Percentiles rank a stretch among this genome's conserved stretches.
These are phyloP conservation scores for Saturnia pavonia DNA, from an alignment of 2,888 invertebrate genomes.

Conservation along the genomic window DNA sequence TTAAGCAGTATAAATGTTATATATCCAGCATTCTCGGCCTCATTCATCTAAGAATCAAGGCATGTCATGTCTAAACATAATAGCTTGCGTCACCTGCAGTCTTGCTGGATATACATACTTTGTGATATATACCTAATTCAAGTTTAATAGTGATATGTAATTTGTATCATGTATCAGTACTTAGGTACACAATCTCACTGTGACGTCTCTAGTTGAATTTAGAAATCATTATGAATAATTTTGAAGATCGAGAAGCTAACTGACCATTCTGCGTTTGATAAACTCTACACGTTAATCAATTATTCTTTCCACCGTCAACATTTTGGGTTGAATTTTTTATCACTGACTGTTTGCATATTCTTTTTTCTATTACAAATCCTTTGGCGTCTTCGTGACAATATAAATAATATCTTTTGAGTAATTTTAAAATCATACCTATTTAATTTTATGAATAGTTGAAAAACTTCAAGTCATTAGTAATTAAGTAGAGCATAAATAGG, in stretches of 20 bases:
- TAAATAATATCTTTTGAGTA: neutral
- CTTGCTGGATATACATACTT: neutral
- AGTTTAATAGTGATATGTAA: neutral
- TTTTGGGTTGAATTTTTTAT: too few species aligned
- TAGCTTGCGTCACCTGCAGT: neutral
- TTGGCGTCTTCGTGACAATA: neutral
- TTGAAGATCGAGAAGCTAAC: too few species aligned
- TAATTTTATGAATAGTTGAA: too few species aligned
- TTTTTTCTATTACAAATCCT: neutral
- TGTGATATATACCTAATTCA: neutral
- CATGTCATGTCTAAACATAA: constrained; percentile 4
- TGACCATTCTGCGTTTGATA: too few species aligned
- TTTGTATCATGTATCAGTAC: neutral
- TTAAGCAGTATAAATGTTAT: neutral
- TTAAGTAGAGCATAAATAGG: too few species aligned
- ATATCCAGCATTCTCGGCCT: neutral
- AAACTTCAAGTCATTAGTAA: too few species aligned
- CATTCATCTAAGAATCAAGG: neutral
- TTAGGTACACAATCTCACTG: neutral
- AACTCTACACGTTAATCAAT: too few species aligned
- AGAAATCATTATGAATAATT: neutral
- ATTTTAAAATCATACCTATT: too few species aligned
- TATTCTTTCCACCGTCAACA: too few species aligned
- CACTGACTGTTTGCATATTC: too few species aligned
- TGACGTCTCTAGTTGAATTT: neutral